A percentile compares a stretch with the other conserved stretches of the same genome.
These are phyloP conservation scores for Helicoverpa armigera DNA, from an alignment of 1,140 invertebrate genomes.

Conservation along the genomic window DNA sequence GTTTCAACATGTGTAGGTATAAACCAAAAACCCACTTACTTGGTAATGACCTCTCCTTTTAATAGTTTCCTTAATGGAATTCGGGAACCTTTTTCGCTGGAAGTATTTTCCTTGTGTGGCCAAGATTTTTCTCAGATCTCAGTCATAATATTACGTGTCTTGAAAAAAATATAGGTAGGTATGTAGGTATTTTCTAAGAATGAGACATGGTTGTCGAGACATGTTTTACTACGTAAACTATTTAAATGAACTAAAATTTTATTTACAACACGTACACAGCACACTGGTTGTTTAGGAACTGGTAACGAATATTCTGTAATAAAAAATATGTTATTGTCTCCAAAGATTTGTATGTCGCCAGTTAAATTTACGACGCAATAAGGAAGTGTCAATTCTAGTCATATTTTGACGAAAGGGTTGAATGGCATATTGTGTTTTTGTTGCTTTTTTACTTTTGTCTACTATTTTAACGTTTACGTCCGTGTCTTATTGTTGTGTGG, in stretches of 20 bases:
- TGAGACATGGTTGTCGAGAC: conserved; percentile 1
- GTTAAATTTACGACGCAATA: conserved; percentile 83
- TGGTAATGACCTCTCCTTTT: conserved; percentile 42
- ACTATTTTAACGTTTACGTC: conserved; percentile 75
- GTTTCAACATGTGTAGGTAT: conserved; percentile 14
- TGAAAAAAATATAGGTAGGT: conserved; percentile 18
- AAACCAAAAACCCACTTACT: conserved; percentile 44
- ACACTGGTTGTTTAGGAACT: conserved; percentile 30
- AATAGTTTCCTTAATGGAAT: conserved; percentile 46
- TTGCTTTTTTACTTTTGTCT: conserved; percentile 79
- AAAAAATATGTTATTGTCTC: conserved; percentile 71
- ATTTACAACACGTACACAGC: conserved; percentile 47
- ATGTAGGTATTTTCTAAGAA: neutral
- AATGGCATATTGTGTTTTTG: conserved; percentile 79
- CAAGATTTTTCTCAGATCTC: conserved; percentile 17
- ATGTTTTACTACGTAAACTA: conserved; percentile 40
- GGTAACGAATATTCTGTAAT: conserved; percentile 54
- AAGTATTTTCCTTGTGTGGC: conserved; percentile 27
- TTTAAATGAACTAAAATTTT: conserved; percentile 41
- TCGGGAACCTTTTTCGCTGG: conserved; percentile 21
- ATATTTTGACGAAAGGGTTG: conserved; percentile 86
- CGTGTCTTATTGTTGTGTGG: conserved; percentile 70
- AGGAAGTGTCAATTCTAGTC: conserved; percentile 80
- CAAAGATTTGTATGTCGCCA: conserved; percentile 70
- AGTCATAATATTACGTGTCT: conserved; percentile 5